Percentiles rank a stretch among this genome's conserved stretches.
These are phyloP conservation scores for Pheosia gnoma DNA, from an alignment of 2,888 invertebrate genomes.

Conservation along the genomic window DNA sequence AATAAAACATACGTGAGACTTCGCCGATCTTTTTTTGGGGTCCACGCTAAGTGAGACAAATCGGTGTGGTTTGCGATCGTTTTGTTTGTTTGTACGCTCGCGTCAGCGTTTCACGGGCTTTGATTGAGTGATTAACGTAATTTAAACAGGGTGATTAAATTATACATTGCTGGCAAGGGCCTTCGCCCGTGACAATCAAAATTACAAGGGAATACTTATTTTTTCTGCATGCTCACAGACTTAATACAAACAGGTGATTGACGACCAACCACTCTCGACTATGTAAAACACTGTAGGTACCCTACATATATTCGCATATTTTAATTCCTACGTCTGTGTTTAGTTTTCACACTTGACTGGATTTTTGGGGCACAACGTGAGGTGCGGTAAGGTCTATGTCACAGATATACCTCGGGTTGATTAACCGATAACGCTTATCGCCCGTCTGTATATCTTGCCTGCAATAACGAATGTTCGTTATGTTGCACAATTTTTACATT, in stretches of 20 bases:
- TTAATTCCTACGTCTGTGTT: constrained; percentile 9
- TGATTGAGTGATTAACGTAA: constrained; percentile 6
- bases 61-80: constrained; percentile 11
- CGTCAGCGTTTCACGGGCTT: constrained; percentile 3
- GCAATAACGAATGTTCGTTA: constrained; percentile 44
- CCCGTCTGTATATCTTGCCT: constrained; percentile 50
- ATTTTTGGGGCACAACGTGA: constrained; percentile 26
- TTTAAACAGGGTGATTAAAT: neutral
- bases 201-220: neutral
- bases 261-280: too few species aligned
- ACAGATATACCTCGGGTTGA: constrained; percentile 59
- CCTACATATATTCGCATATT: neutral
- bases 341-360: constrained; percentile 30
- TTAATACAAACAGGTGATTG: too few species aligned
- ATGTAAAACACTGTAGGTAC: neutral
- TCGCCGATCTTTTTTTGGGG: constrained; percentile 33
- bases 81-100: constrained; percentile 6
- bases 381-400: constrained; percentile 64
- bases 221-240: neutral
- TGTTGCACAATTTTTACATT: constrained; percentile 43
- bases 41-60: constrained; percentile 29
- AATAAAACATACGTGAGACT: constrained; percentile 58
- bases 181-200: neutral
- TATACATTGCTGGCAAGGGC: neutral
- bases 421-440: constrained; percentile 71